phyloP scores from a whole-genome alignment of 1,140 invertebrate genomes.

The Sarcophaga bullata region DNA sequence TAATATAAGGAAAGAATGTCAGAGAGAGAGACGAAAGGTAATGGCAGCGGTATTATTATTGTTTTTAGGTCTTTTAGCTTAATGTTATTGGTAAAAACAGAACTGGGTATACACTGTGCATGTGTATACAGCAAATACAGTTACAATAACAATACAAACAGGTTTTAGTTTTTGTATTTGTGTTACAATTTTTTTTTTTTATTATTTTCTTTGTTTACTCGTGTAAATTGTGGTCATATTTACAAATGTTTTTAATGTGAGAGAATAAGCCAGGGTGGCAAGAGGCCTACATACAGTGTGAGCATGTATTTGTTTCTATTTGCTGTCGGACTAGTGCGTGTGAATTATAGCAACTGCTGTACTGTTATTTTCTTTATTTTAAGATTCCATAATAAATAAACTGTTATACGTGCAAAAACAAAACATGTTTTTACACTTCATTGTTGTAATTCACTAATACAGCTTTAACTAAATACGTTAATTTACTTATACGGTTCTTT shows the following conservation, averaged over 20 bases:
- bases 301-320: not conserved
- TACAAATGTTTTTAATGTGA: not conserved
- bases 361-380: not conserved
- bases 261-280: not conserved
- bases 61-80: no score
- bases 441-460: no score
- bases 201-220: not conserved
- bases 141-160: not conserved
- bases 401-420: not conserved
- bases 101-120: no score
- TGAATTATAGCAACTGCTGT: not conserved
- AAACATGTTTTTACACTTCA: not conserved
- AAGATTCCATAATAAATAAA: not conserved
- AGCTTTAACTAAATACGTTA: no score
- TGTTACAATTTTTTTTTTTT: not conserved
- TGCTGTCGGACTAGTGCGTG: not conserved
- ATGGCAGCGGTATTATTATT: no score
- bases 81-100: no score
- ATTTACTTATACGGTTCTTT: no score
- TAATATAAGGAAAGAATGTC: no score
- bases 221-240: not conserved
- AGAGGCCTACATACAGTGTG: no score
- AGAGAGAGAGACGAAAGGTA: no score
- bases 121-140: not conserved
- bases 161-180: not conserved